These are phyloP conservation scores for Apostichopus californicus DNA, from an alignment of 35 echinoderm and acorn worm genomes.

Conservation along the genomic window DNA sequence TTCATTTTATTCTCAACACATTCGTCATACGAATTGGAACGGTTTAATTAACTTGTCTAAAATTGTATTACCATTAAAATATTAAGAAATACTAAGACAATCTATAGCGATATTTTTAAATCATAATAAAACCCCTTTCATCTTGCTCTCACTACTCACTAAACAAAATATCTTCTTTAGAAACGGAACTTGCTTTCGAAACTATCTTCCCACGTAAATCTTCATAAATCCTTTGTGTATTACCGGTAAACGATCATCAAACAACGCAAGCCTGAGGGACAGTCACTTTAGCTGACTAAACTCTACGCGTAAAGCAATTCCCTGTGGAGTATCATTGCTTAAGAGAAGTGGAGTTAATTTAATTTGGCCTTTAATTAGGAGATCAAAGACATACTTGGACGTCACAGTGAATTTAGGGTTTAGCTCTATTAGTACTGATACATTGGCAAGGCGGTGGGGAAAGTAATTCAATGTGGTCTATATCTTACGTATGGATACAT, in stretches of 20 bases:
- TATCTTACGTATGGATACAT: not conserved
- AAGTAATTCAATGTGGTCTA: not conserved
- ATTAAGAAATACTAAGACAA: no score
- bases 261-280: not conserved
- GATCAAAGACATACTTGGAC: slow-evolving; percentile 21
- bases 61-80: no score
- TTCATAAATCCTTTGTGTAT: slow-evolving; percentile 6
- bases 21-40: no score
- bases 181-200: slow-evolving; percentile 1
- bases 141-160: not conserved
- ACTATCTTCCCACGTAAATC: slow-evolving; percentile 4
- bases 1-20: no score
- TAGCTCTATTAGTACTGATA: not conserved
- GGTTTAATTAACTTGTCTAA: no score
- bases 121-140: not conserved
- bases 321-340: slow-evolving; percentile 7
- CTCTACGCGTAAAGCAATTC: not conserved
- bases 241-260: slow-evolving; percentile 2
- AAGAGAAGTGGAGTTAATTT: not conserved
- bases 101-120: not conserved
- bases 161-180: slow-evolving; percentile 8
- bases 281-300: slow-evolving; percentile 19
- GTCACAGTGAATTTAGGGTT: not conserved
- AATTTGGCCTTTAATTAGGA: slow-evolving; percentile 13
- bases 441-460: not conserved